Base-by-base conservation (phyloP, 2,888 invertebrate genomes). In the Lissocephala sabroskyi region DNA sequence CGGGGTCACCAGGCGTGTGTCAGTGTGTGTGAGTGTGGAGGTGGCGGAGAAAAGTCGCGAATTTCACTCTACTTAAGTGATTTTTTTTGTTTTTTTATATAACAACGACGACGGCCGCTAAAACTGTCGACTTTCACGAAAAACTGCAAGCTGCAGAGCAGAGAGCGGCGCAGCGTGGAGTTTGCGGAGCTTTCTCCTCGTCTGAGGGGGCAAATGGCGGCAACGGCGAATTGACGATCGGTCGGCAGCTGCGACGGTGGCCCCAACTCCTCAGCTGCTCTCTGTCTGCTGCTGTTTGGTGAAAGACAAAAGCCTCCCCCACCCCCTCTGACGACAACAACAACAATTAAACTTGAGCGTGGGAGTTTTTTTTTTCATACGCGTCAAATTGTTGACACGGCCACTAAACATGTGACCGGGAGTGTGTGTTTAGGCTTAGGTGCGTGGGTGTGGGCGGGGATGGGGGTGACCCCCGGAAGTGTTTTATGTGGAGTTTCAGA, bases 61-160 rank as follows among this genome's bases (percentile, higher is more conserved):
- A 37, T 71, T 71, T 71, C 70, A 71, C 70, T 76, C 77, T 61
- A 71, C 70, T 71, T 68, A 68, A 73, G 65, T 76, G 70, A 76
- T 76, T 73, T 73, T 59, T 62, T 67, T 63, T 45, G 56, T 54
- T 67, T n/a, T n/a, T n/a, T 75, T 71, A 76, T 71, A 76, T 73
- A 71, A 76, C 61, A 52, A 45, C 52, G 56, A 42, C 45, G 37
- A 35, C 36, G 46, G 47, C 52, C 16, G 13, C 43, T 23, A 11
- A 46, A 23, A 23, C 33, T 41, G 39, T 18, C 54, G 71, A 71
- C 71, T 71, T 71, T 71, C 71, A 71, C 71, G 52, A 76, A 68
- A 76, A 76, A 74, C 77, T 76, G 65, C 70, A 57, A 76, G 68
- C 58, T 76, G 70, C 70, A 76, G 49, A 59, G 35, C 39, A 18